Base-by-base conservation (phyloP, 2,113 vertebrate genomes). In the Hipposideros armiger region DNA sequence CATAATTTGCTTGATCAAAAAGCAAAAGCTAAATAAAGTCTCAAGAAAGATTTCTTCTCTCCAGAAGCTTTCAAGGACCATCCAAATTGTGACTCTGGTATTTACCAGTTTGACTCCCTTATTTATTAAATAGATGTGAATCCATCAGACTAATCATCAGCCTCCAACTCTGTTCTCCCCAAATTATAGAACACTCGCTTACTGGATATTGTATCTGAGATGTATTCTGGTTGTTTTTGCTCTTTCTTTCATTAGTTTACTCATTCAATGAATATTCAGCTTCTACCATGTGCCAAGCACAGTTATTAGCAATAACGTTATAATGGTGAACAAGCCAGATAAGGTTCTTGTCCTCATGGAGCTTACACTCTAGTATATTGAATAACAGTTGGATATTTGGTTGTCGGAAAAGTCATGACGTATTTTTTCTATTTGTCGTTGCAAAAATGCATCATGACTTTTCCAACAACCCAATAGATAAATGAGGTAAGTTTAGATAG, bases 281-380 rank as follows among this genome's bases (percentile, higher is more conserved):
- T 90, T 87, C 50, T 66, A 32, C 54, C 15, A 40, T 26, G 10
- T 70, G 28, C 54, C 50, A 84, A 54, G 47, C 22, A 74, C 58
- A 9, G 13, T n/a, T 94, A 74, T 89, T 85, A 94, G 26, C 54
- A 76, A 52, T 26, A 88, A 80, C 87, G 32, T 85, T 42, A 66
- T 19, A 67, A 7, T 70, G 9, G 7, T 47, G 11, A 83, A 40
- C 82, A 80, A 28, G 91, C 22, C 17, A 56, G 20, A 42, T 7
- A 50, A 73, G 36, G 16, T 47, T 8, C 50, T 28, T 73, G n/a
- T 5, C 62, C 28, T 83, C 24, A 4, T 30, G 7, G n/a, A 77
- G 32, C 87, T 73, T 91, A 74, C 4, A 47, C 69, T 77, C 15
- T 28, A 76, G 36, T 22, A 9, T 70, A 24, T 60, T 80, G 40